phyloP scores from a whole-genome alignment of 2,113 vertebrate genomes.

The Hemicordylus capensis region DNA sequence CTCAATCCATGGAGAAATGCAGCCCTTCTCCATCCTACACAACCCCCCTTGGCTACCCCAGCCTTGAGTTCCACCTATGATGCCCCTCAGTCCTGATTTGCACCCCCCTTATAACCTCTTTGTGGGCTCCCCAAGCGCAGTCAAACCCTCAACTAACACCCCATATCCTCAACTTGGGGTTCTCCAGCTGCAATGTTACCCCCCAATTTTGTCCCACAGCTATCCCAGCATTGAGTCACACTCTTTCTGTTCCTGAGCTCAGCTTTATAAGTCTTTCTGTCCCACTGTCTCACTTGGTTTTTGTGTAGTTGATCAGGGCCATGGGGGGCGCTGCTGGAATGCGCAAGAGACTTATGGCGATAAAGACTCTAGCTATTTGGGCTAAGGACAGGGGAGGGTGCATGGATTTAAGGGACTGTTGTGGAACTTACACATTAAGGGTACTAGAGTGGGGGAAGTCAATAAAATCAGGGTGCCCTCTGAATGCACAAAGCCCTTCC shows the following conservation, averaged over 20 bases:
- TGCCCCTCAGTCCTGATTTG: not conserved
- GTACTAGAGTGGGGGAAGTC: conserved; percentile 7
- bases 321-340: conserved; percentile 15
- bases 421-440: not conserved
- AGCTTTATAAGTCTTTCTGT: not conserved
- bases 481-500: conserved; percentile 13
- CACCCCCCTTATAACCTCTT: not conserved
- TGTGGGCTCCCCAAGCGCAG: not conserved
- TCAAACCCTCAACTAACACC: not conserved
- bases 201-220: not conserved
- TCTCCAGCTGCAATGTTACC: not conserved
- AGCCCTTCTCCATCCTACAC: not conserved
- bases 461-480: conserved; percentile 22
- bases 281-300: not conserved
- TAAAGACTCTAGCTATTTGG: not conserved
- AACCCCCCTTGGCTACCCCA: not conserved
- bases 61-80: not conserved
- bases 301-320: not conserved
- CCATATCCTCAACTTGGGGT: not conserved
- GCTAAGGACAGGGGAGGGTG: not conserved
- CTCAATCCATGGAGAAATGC: conserved; percentile 4
- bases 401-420: not conserved
- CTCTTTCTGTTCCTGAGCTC: not conserved
- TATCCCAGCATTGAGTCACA: not conserved
- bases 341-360: conserved; percentile 15